Percentiles rank a stretch among this genome's conserved stretches.
Evolutionary conservation across 2,113 vertebrate genomes (phyloP).

Genomic region (Holacanthus passer): DNA sequence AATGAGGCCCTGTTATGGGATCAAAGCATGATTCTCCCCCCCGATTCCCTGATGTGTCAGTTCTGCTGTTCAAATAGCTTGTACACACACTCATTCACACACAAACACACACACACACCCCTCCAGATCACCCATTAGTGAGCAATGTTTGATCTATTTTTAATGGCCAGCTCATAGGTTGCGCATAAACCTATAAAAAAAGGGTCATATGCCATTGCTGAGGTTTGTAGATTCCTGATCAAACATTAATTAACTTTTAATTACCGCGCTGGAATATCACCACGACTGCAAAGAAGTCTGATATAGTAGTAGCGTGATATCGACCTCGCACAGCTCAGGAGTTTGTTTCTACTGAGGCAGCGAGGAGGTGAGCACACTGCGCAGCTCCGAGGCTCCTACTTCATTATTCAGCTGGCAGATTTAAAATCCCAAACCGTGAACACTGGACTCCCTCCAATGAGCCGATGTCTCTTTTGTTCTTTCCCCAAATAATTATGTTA

Average conservation of each 20-base stretch:
- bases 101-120: neutral
- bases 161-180: conserved; percentile 29
- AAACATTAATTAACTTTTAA: conserved; percentile 14
- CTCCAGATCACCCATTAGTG: conserved; percentile 35
- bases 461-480: conserved; percentile 63
- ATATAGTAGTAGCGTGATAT: conserved; percentile 2
- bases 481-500: conserved; percentile 61
- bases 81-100: conserved; percentile 23
- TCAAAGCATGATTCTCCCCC: conserved; percentile 22
- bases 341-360: conserved; percentile 29
- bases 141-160: conserved; percentile 42
- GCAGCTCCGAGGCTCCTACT: conserved; percentile 42
- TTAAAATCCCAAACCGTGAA: conserved; percentile 60
- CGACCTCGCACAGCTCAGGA: neutral
- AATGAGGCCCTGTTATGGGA: conserved; percentile 43
- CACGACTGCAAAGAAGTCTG: neutral
- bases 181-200: neutral
- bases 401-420: conserved; percentile 65
- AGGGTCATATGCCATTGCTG: conserved; percentile 24
- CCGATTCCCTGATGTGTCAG: conserved; percentile 17
- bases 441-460: conserved; percentile 58
- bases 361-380: conserved; percentile 22
- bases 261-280: neutral
- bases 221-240: conserved; percentile 1
- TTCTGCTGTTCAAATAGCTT: conserved; percentile 33